phyloP scores from a whole-genome alignment of 2,113 vertebrate species.

The Podiceps cristatus region DNA sequence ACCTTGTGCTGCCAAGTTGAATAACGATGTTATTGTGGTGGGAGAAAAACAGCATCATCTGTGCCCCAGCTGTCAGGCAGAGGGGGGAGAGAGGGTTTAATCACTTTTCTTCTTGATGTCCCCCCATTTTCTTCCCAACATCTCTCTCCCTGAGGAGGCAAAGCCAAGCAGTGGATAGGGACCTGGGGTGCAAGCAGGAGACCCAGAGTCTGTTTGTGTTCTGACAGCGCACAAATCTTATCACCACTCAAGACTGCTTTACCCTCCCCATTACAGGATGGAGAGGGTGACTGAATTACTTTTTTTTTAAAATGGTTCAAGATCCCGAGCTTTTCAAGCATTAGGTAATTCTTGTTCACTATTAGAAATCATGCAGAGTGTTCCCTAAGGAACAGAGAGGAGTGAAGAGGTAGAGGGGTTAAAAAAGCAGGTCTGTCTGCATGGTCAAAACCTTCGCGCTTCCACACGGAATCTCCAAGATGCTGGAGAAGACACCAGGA shows the following conservation, averaged over 20 bases:
- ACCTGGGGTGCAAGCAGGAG: background rate
- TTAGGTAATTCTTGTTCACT: background rate
- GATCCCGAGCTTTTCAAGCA: background rate
- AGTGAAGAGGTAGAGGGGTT: background rate
- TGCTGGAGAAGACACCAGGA: background rate
- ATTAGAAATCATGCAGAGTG: background rate
- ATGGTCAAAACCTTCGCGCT: background rate
- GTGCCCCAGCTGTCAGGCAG: background rate
- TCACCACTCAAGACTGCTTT: background rate
- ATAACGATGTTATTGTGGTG: background rate
- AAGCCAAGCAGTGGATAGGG: fast-evolving
- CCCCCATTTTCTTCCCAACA: background rate
- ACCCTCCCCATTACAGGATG: background rate
- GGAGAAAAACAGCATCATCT: background rate
- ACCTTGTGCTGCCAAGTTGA: conserved; percentile 56
- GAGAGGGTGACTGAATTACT: background rate
- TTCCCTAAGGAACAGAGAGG: background rate
- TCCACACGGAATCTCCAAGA: background rate
- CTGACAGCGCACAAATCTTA: fast-evolving
- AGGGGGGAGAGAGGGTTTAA: background rate
- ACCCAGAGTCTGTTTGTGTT: background rate
- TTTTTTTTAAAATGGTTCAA: background rate
- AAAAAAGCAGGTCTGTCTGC: background rate
- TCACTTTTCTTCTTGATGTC: background rate
- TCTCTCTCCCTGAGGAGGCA: background rate